Conservation (phyloP, 1,140 invertebrate genomes). For the Brachionus calyciflorus region DNA sequence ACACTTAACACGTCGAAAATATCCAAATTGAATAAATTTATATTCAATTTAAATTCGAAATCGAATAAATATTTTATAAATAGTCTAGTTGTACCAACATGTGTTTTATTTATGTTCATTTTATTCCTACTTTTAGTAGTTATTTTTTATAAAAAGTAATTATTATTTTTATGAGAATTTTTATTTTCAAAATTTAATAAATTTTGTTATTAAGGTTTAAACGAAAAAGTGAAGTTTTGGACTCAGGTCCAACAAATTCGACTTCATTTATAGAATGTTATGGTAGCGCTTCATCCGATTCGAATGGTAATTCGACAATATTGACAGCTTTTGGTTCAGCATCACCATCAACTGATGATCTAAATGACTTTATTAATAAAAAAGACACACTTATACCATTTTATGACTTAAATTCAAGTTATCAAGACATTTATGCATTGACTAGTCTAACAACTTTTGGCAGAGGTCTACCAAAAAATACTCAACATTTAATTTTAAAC, state of each 20-base stretch:
- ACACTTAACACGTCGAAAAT: not conserved
- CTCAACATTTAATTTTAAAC: not conserved
- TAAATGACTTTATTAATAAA: not conserved
- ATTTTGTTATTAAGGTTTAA: not conserved
- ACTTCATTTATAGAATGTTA: conserved; percentile 5
- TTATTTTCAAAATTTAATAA: not conserved
- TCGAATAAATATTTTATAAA: conserved; percentile 9
- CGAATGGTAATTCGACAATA: not conserved
- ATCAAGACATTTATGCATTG: not conserved
- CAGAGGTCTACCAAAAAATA: not conserved
- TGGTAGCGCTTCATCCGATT: not conserved
- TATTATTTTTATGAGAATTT: too few relatives aligned
- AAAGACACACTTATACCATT: too few relatives aligned
- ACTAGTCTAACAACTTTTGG: conserved; percentile 5
- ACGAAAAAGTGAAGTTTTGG: not conserved
- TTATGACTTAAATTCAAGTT: not conserved
- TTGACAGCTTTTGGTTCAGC: not conserved
- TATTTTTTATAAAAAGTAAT: conserved; percentile 14
- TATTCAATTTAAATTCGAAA: not conserved
- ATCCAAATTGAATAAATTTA: not conserved
- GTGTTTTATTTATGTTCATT: not conserved
- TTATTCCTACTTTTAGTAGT: not conserved
- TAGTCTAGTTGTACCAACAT: not conserved
- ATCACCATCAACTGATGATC: not conserved
- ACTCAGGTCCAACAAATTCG: not conserved